These are phyloP conservation scores for Tenebrio molitor DNA, from an alignment of 1,140 invertebrate genomes.

Conservation along the genomic window DNA sequence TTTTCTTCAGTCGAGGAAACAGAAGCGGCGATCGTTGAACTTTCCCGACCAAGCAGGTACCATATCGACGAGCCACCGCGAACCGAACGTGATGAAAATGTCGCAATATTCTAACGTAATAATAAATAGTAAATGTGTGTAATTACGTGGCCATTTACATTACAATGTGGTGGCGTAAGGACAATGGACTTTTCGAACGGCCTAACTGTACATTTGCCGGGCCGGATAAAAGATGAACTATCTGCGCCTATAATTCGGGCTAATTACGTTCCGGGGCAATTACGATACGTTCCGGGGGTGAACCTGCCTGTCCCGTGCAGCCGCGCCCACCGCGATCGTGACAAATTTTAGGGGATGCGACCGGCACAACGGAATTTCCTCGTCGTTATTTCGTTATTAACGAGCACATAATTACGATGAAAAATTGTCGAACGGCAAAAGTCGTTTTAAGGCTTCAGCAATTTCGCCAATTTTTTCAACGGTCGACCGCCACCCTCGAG, in stretches of 20 bases:
- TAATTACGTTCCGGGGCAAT: neutral
- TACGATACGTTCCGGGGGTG: neutral
- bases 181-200: slow-evolving; percentile 21
- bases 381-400: too few species aligned
- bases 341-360: too few species aligned
- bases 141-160: slow-evolving; percentile 35
- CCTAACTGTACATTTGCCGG: slow-evolving; percentile 16
- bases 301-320: neutral
- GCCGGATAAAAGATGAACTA: slow-evolving; percentile 7
- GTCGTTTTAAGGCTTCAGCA: too few species aligned
- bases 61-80: neutral
- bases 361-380: too few species aligned
- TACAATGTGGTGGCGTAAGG: slow-evolving; percentile 6
- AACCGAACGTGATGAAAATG: slow-evolving; percentile 36
- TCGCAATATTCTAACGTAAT: slow-evolving; percentile 29
- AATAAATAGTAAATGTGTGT: slow-evolving; percentile 28
- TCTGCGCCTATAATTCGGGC: neutral
- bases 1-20: neutral
- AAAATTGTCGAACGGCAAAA: too few species aligned
- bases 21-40: slow-evolving; percentile 11
- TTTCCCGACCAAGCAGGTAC: slow-evolving; percentile 17
- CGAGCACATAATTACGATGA: neutral
- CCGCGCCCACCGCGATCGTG: neutral
- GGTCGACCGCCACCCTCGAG: too few species aligned
- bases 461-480: too few species aligned